A percentile compares a stretch with the other conserved stretches of the same genome.
These are phyloP conservation scores for Acanthacorydalis orientalis DNA, from an alignment of 2,888 invertebrate species.

Conservation along the genomic window DNA sequence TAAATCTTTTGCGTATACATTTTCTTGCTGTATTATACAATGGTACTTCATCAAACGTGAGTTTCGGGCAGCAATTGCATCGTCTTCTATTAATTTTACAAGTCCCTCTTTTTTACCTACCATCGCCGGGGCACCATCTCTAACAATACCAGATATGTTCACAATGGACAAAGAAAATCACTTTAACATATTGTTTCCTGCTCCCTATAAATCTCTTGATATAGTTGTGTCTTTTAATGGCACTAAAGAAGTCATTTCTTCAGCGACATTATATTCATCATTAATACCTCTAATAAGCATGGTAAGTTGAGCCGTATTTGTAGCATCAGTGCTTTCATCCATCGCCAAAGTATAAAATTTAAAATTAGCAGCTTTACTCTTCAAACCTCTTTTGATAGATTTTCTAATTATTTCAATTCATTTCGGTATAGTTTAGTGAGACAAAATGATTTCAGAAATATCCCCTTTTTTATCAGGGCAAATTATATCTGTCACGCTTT, in stretches of 20 bases:
- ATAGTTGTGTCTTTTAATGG: background rate
- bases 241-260: conserved; percentile 8
- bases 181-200: background rate
- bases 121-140: conserved; percentile 6
- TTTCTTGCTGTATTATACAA: conserved; percentile 3
- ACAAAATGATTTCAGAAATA: background rate
- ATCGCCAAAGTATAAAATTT: background rate
- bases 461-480: background rate
- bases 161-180: conserved; percentile 3
- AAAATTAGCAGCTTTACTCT: background rate
- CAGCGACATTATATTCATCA: conserved; percentile 8
- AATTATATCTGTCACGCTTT: background rate
- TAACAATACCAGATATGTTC: background rate
- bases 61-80: conserved; percentile 1
- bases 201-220: background rate
- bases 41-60: conserved; percentile 4
- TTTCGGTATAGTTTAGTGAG: background rate
- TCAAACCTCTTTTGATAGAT: background rate
- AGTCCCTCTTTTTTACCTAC: background rate
- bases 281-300: conserved; percentile 7
- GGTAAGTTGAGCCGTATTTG: background rate
- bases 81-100: conserved; percentile 1
- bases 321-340: background rate
- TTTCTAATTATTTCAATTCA: background rate
- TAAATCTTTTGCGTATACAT: conserved; percentile 1